Evolutionary conservation across 2,113 vertebrate genomes (phyloP), one percentile per base, ranked within the genome.

Genomic region (Phasianus colchicus): DNA sequence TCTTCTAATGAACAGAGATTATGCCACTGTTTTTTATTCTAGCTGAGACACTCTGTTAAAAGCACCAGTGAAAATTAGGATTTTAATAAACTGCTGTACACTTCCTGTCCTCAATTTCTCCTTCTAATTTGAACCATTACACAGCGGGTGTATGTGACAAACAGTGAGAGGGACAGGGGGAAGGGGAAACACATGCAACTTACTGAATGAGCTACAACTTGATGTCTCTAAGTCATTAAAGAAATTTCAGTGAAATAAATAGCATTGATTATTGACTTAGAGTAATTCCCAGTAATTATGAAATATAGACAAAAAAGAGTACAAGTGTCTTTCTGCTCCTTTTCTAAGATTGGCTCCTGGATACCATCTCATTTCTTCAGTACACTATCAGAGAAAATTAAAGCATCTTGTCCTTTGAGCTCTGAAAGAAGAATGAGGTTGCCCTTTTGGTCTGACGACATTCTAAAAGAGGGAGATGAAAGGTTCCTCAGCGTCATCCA

Each of bases 41-140:
- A 32, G 20, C 58, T 54, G n/a, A 91, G 38, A 64, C 21, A 77
- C 42, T 5, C 34, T 24, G 64, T 83, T 77, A 81, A 94, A 91
- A 91, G 6, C n/a, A 80, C 8, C 9, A 66, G 5, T 79, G 43
- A 72, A 91, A 91, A 92, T n/a, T n/a, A 78, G 22, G 43, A 52
- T 19, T 92, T 93, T 75, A 78, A 65, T 78, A 89, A 89, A 74
- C 57, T 69, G 34, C n/a, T 22, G 4, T 19, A 58, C 25, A 75
- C 13, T 69, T 83, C 76, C 88, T 88, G 57, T 27, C 54, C 40
- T 91, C 5, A 1, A 40, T 88, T 81, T 88, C 61, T 82, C 43
- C 43, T 69, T 91, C 89, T 94, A 91, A 96, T 95, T 86, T 86
- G 50, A 91, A 96, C 80, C 79, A 83, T 83, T 76, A 43, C 24